Conservation (phyloP, 2,888 invertebrate species). For the Pherbina coryleti region DNA sequence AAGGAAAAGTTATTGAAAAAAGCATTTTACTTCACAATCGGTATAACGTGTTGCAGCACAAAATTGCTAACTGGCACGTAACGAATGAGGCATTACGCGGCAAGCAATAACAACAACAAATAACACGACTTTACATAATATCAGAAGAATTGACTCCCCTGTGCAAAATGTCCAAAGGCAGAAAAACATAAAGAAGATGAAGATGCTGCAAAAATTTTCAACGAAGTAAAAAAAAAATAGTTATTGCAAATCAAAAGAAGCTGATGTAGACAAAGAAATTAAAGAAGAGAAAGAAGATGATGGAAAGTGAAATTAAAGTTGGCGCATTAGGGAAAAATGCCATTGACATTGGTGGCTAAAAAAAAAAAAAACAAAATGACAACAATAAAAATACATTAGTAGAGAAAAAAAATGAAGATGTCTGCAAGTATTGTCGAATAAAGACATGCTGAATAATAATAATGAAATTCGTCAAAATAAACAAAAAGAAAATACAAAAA, state of each 20-base stretch:
- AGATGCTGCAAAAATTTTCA: slow-evolving; percentile 3
- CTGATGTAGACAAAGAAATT: not conserved
- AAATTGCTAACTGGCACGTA: slow-evolving; percentile 35
- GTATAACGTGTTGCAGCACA: slow-evolving; percentile 8
- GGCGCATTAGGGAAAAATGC: slow-evolving; percentile 53
- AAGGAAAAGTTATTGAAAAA: not conserved
- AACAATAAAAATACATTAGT: slow-evolving; percentile 18
- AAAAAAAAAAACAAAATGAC: slow-evolving; percentile 49
- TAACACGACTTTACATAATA: slow-evolving; percentile 38
- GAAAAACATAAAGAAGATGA: slow-evolving; percentile 19
- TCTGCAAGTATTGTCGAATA: slow-evolving; percentile 17
- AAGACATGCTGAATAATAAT: slow-evolving; percentile 23
- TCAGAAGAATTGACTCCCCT: slow-evolving; percentile 1
- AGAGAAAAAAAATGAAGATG: slow-evolving; percentile 28
- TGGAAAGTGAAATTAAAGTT: slow-evolving; percentile 64
- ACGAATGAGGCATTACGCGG: slow-evolving; percentile 35
- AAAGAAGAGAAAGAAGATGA: slow-evolving; percentile 26
- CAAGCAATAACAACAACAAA: slow-evolving; percentile 14
- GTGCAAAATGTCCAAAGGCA: slow-evolving; percentile 19
- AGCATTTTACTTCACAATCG: not conserved
- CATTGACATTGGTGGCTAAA: slow-evolving; percentile 60
- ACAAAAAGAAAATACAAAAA: not conserved
- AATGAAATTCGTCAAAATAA: slow-evolving; percentile 35
- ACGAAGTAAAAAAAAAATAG: not conserved
- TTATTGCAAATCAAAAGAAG: not conserved